Evolutionary conservation across 2,113 vertebrate species (phyloP), one percentile per base, ranked within the genome.

Genomic region (Xiphophorus couchianus): DNA sequence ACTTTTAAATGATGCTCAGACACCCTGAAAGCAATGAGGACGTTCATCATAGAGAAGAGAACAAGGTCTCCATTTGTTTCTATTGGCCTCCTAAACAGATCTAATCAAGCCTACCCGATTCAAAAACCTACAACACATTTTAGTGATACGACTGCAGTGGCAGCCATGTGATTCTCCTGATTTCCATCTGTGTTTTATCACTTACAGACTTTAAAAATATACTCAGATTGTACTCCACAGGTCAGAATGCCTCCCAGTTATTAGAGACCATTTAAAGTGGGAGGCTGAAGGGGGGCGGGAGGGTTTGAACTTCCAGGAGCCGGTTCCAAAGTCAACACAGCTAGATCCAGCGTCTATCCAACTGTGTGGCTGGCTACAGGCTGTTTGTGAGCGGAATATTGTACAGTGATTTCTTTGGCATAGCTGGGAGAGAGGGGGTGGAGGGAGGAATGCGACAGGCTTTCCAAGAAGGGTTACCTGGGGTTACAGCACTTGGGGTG

Each of bases 301-400:
- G 67, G 75, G 85, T 80, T 76, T 88, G 65, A 88, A 85, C 82
- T 83, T 90, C 80, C 77, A 78, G 64, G 71, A 71, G 71, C 35
- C 12, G 33, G 8, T 74, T 92, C 90, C 92, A 93, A 94, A 86
- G 86, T 89, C 90, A 94, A 93, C 68, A 92, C 22, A 64, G 74
- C 9, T 27, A 61, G 76, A 84, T 89, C 91, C 91, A 91, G 86
- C 58, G 75, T 76, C 73, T 84, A 84, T 90, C 83, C 8, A 74
- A 69, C 58, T 67, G 80, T 25, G 82, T 72, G 76, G 82, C 89
- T 75, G 76, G 62, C 85, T 76, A 60, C 51, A 25, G 73, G 39
- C 37, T 81, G 89, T 82, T 86, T 89, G 87, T 78, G 74, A 11
- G 71, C 62, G 77, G 83, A 73, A 84, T 86, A 89, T 83, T 88